These are phyloP conservation scores for Drosophila ambigua DNA, from an alignment of 1,140 invertebrate species.

Conservation along the genomic window DNA sequence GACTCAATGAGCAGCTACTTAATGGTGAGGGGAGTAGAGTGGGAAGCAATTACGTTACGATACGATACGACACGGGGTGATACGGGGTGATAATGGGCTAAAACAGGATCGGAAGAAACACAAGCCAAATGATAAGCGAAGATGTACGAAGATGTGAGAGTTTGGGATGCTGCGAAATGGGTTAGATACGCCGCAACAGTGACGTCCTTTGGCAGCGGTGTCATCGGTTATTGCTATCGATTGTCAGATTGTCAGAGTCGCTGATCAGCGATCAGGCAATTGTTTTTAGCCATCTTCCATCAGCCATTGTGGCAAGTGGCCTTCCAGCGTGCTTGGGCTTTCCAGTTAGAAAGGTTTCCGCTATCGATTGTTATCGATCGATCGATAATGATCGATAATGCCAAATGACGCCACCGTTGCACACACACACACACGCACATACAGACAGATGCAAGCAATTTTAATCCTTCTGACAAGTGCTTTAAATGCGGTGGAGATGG, in stretches of 20 bases:
- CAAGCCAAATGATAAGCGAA: constrained; percentile 19
- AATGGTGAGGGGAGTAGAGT: constrained; percentile 4
- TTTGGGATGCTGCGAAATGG: constrained; percentile 6
- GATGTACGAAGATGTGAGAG: constrained; percentile 8
- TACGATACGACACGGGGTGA: constrained; percentile 2
- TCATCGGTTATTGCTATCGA: too few species aligned
- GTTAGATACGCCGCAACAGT: background rate
- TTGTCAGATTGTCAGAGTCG: too few species aligned
- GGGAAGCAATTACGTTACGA: constrained; percentile 31
- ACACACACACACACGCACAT: constrained; percentile 39
- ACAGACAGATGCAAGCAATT: constrained; percentile 23
- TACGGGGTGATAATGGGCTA: background rate
- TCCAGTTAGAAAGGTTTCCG: too few species aligned
- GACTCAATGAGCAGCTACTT: constrained; percentile 49
- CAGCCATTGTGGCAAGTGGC: too few species aligned
- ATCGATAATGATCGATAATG: background rate
- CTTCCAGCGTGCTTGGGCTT: too few species aligned
- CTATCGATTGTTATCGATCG: background rate
- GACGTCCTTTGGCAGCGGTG: constrained; percentile 8
- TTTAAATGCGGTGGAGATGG: too few species aligned
- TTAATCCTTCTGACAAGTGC: too few species aligned
- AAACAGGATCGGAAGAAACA: constrained; percentile 7
- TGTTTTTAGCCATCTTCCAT: too few species aligned
- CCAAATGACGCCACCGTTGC: constrained; percentile 2
- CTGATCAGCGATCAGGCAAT: too few species aligned